phyloP scores from a whole-genome alignment of 2,797 vertebrate species.

The Girardinus metallicus region DNA sequence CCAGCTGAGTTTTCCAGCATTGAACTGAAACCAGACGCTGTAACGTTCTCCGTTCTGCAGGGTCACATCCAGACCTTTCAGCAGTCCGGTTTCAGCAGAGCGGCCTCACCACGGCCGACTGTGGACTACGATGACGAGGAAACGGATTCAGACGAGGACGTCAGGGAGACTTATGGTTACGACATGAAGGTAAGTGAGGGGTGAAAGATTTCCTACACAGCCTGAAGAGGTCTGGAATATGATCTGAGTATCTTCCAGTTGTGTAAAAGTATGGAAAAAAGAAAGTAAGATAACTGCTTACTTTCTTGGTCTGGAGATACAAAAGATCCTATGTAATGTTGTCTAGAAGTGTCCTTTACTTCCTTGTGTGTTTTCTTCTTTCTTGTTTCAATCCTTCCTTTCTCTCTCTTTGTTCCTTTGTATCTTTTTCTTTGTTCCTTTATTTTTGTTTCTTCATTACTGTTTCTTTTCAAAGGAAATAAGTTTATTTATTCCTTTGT shows the following conservation, averaged over 20 bases:
- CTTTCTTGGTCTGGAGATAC: background rate
- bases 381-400: background rate
- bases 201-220: background rate
- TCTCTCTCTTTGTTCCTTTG: background rate
- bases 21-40: background rate
- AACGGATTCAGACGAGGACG: slow-evolving; percentile 97
- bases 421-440: background rate
- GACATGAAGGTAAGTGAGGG: slow-evolving; percentile 86
- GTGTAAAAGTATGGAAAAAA: background rate
- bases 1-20: background rate
- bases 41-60: slow-evolving; percentile 64
- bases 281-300: background rate
- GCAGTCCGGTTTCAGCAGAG: slow-evolving; percentile 95
- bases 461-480: too few species aligned
- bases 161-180: slow-evolving; percentile 95
- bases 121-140: slow-evolving; percentile 97
- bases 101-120: slow-evolving; percentile 90
- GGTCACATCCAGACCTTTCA: slow-evolving; percentile 98
- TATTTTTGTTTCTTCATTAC: background rate
- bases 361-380: background rate
- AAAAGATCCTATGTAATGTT: too few species aligned
- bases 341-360: background rate
- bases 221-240: background rate
- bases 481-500: too few species aligned
- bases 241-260: background rate